These are phyloP conservation scores for Acronicta leporina DNA, from an alignment of 2,888 invertebrate genomes.

Conservation along the genomic window DNA sequence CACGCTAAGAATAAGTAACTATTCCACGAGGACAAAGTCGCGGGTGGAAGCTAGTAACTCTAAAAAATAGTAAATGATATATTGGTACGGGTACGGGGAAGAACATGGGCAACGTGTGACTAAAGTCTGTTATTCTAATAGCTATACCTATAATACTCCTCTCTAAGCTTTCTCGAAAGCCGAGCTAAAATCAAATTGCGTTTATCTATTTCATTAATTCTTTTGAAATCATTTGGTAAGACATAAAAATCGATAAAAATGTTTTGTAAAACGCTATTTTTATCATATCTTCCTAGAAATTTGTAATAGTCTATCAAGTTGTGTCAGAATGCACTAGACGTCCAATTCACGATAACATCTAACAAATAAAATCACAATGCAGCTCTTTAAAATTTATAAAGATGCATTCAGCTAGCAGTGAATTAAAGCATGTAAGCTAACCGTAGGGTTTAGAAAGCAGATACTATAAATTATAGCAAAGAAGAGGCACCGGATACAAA, in stretches of 20 bases:
- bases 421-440: constrained; percentile 59
- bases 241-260: neutral
- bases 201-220: neutral
- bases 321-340: constrained; percentile 31
- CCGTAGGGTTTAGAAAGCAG: constrained; percentile 77
- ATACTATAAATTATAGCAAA: constrained; percentile 77
- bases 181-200: no score
- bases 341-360: constrained; percentile 51
- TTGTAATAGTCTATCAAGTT: constrained; percentile 26
- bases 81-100: no score
- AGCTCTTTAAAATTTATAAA: constrained; percentile 52
- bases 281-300: constrained; percentile 15
- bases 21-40: no score
- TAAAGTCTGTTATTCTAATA: no score
- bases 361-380: constrained; percentile 53
- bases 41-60: no score
- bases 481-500: constrained; percentile 77
- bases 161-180: no score
- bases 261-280: neutral
- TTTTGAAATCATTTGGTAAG: neutral
- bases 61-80: no score
- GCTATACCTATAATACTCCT: no score
- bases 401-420: constrained; percentile 34
- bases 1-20: no score
- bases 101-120: no score